phyloP scores from a whole-genome alignment of 37 sponge, comb jelly and placozoan genomes.

The Ephydatia muelleri region DNA sequence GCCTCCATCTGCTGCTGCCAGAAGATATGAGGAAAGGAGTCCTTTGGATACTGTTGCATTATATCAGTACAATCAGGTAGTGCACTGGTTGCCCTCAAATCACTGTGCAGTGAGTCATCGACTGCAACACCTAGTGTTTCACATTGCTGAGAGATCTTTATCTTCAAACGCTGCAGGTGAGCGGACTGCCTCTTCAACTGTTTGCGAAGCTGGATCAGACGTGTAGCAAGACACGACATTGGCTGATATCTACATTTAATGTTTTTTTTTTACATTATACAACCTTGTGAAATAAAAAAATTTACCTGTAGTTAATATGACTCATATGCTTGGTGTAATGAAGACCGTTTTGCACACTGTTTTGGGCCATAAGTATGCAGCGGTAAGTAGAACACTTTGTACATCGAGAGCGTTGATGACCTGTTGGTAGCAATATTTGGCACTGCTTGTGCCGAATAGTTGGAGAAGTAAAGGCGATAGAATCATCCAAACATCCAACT shows the following conservation, averaged over 20 bases:
- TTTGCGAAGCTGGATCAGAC: constrained; percentile 9
- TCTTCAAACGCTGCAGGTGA: not conserved
- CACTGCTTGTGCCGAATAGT: not conserved
- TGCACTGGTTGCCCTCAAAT: constrained; percentile 10
- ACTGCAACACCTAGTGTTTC: not conserved
- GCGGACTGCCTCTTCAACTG: not conserved
- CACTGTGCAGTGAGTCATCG: constrained; percentile 16
- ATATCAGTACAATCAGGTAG: not conserved
- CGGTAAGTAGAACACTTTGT: not conserved
- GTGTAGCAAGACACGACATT: not conserved
- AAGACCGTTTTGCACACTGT: not conserved
- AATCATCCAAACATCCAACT: not conserved
- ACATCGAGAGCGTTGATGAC: not conserved
- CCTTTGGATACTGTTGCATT: not conserved
- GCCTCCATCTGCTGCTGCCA: constrained; percentile 54
- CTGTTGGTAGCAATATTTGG: not conserved
- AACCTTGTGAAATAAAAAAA: not conserved
- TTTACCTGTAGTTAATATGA: not conserved
- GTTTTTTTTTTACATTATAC: not conserved
- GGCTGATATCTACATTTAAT: not conserved
- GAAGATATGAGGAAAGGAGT: constrained; percentile 29
- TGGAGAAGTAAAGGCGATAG: not conserved
- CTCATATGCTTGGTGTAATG: not conserved
- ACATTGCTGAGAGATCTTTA: not conserved
- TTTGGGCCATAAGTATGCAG: not conserved